These are phyloP conservation scores for Ellobius talpinus DNA, from an alignment of 2,113 vertebrate species.

Conservation along the genomic window DNA sequence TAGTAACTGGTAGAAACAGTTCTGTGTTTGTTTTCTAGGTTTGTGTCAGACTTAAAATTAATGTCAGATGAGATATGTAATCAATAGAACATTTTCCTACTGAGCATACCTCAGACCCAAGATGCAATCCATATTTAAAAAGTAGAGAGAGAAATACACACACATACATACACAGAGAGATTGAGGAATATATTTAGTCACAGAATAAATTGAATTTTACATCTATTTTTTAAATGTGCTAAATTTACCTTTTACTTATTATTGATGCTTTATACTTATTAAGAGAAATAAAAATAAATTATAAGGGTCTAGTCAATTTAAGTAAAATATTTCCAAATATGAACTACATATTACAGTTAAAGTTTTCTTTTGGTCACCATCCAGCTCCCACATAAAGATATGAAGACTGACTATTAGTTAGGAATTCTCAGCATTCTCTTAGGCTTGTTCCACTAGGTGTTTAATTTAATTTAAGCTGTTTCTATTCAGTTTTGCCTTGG, in stretches of 20 bases:
- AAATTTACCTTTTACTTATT: neutral
- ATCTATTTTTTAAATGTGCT: neutral
- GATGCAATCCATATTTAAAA: neutral
- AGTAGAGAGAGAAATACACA: neutral
- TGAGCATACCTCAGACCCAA: neutral
- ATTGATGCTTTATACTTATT: neutral
- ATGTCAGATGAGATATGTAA: neutral
- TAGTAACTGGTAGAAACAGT: neutral
- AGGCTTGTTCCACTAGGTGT: no score
- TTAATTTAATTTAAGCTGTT: no score
- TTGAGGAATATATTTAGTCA: neutral
- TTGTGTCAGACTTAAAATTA: neutral
- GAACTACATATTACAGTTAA: neutral
- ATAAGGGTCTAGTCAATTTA: neutral
- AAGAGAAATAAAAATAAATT: neutral
- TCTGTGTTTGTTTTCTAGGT: neutral
- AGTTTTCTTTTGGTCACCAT: neutral
- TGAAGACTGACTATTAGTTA: no score
- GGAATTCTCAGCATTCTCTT: no score
- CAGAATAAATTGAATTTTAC: neutral
- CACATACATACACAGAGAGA: neutral
- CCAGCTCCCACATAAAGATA: no score
- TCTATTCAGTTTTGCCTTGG: no score
- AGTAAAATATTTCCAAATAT: neutral
- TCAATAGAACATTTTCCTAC: neutral